These are phyloP conservation scores for Cyclophora punctaria DNA, from an alignment of 2,888 invertebrate species.

Conservation along the genomic window DNA sequence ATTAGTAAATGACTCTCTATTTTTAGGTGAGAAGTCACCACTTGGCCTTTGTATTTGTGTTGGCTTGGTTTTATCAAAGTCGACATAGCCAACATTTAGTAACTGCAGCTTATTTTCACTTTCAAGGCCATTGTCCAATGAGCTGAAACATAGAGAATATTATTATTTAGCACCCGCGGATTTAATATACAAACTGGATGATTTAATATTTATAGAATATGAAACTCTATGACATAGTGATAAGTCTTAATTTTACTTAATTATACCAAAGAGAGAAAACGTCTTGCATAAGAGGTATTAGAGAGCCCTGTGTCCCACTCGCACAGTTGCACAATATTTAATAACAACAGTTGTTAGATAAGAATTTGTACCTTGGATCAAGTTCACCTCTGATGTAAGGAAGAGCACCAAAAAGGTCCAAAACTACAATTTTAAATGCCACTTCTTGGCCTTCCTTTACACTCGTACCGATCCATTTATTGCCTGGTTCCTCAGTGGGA, in stretches of 20 bases:
- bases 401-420: constrained; percentile 75
- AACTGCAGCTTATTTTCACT: constrained; percentile 38
- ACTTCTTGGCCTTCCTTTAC: constrained; percentile 77
- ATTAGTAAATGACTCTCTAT: constrained; percentile 18
- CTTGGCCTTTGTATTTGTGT: constrained; percentile 33
- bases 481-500: constrained; percentile 62
- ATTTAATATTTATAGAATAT: too few species aligned
- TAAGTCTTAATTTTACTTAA: too few species aligned
- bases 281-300: too few species aligned
- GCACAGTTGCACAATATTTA: not conserved
- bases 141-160: constrained; percentile 30
- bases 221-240: not conserved
- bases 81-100: constrained; percentile 50
- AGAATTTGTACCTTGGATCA: constrained; percentile 50
- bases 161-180: not conserved
- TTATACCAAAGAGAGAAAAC: too few species aligned
- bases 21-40: constrained; percentile 35
- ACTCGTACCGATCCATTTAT: constrained; percentile 74
- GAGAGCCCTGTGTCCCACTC: too few species aligned
- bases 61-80: constrained; percentile 64
- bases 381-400: constrained; percentile 79
- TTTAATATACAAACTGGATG: not conserved
- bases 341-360: not conserved
- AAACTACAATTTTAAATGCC: constrained; percentile 72
- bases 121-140: constrained; percentile 38